phyloP scores from a whole-genome alignment of 2,797 vertebrate genomes.

The Acomys russatus region DNA sequence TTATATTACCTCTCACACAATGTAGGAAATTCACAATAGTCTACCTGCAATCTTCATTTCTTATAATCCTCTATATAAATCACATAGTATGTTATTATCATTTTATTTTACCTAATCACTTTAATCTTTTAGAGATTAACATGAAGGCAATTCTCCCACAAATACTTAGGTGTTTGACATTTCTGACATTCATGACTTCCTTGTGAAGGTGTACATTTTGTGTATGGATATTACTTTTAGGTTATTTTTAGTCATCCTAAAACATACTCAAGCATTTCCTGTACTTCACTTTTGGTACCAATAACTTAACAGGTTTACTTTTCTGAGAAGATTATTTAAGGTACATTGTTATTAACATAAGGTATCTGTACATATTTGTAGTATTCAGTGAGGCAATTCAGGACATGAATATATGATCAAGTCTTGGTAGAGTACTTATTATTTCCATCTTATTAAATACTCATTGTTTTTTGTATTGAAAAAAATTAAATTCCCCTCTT shows the following conservation, averaged over 20 bases:
- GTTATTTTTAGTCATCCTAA: background rate
- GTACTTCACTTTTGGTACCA: background rate
- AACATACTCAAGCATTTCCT: background rate
- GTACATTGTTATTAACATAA: background rate
- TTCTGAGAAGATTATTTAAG: background rate
- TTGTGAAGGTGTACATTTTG: background rate
- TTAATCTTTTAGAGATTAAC: background rate
- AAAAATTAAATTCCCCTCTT: background rate
- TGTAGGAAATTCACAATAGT: background rate
- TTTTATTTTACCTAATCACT: background rate
- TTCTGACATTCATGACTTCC: background rate
- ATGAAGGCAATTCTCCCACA: background rate
- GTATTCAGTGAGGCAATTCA: background rate
- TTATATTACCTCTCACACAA: background rate
- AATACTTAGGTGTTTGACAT: background rate
- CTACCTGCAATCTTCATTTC: background rate
- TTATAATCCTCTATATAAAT: background rate
- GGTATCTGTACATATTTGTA: background rate
- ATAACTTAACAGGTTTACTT: background rate
- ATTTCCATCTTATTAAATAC: background rate
- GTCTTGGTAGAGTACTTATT: too few relatives aligned
- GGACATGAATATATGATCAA: background rate
- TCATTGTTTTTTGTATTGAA: background rate
- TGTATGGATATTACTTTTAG: background rate
- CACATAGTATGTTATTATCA: background rate